phyloP scores from a whole-genome alignment of 2,888 invertebrate species.

The Athripsodes cinereus region DNA sequence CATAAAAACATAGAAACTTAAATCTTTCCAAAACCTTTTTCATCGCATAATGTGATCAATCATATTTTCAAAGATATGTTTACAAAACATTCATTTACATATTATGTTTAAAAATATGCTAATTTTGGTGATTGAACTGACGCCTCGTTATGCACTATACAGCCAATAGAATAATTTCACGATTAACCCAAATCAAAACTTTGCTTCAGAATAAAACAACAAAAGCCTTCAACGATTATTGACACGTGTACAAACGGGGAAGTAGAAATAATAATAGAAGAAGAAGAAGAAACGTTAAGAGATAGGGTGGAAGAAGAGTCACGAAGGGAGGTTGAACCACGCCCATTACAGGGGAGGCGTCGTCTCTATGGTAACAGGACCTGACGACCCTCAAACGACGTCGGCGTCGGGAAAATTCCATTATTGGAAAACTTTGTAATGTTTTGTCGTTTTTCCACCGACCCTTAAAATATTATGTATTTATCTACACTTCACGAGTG shows the following conservation, averaged over 20 bases:
- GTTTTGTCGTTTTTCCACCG: not conserved
- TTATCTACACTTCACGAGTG: too few relatives aligned
- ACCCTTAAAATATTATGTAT: not conserved
- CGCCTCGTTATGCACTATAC: too few relatives aligned
- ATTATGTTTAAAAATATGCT: too few relatives aligned
- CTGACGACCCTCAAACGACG: slow-evolving; percentile 8
- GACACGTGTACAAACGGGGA: slow-evolving; percentile 9
- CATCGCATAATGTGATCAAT: too few relatives aligned
- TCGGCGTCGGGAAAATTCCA: slow-evolving; percentile 4
- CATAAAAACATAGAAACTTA: too few relatives aligned
- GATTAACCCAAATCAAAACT: too few relatives aligned
- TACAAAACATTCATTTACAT: too few relatives aligned
- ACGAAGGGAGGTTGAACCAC: slow-evolving; percentile 14
- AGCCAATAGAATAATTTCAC: too few relatives aligned
- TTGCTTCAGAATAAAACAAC: too few relatives aligned
- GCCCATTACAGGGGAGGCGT: slow-evolving; percentile 20
- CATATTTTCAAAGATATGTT: too few relatives aligned
- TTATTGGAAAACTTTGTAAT: slow-evolving; percentile 23
- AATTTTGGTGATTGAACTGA: too few relatives aligned
- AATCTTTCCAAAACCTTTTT: too few relatives aligned
- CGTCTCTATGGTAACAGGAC: slow-evolving; percentile 22
- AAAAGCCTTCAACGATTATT: slow-evolving; percentile 2
- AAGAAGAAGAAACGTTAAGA: not conserved
- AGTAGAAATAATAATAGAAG: not conserved
- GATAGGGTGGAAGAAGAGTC: slow-evolving; percentile 5